Evolutionary conservation across 2,113 vertebrate genomes (phyloP).

Genomic region (Cyanistes caeruleus): DNA sequence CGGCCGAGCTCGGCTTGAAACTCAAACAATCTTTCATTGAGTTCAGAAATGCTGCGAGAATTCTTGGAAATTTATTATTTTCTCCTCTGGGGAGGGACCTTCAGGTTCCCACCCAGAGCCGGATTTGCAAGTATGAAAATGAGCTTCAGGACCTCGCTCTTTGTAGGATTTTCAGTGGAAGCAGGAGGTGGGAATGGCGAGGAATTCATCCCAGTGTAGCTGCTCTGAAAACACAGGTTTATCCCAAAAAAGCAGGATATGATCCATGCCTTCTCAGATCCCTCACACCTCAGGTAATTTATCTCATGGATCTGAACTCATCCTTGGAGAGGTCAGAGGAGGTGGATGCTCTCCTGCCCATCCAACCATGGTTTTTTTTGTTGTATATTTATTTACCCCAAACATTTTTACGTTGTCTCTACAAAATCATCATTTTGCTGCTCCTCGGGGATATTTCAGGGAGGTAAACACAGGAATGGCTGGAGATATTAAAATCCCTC

Average conservation of each 20-base stretch:
- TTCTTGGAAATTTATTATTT: slow-evolving; percentile 1
- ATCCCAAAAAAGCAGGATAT: not conserved
- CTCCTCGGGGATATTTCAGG: not conserved
- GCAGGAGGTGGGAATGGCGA: not conserved
- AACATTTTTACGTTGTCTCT: not conserved
- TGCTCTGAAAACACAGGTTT: not conserved
- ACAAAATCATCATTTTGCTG: not conserved
- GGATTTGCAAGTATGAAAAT: not conserved
- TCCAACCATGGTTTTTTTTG: not conserved
- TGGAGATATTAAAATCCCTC: not conserved
- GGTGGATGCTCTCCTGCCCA: not conserved
- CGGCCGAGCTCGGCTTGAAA: slow-evolving; percentile 32
- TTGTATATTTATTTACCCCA: not conserved
- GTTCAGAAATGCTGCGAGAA: slow-evolving; percentile 30
- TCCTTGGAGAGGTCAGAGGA: not conserved
- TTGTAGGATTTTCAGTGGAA: not conserved
- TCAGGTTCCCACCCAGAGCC: not conserved
- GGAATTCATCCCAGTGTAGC: not conserved
- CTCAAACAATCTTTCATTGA: slow-evolving; percentile 56
- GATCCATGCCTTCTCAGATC: not conserved
- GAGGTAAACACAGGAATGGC: not conserved
- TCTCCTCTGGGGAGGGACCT: not conserved
- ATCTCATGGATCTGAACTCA: not conserved
- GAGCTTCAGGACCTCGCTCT: not conserved
- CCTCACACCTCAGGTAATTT: not conserved